Evolutionary conservation across 2,888 invertebrate genomes (phyloP).

Genomic region (Zaprionus lineosus): DNA sequence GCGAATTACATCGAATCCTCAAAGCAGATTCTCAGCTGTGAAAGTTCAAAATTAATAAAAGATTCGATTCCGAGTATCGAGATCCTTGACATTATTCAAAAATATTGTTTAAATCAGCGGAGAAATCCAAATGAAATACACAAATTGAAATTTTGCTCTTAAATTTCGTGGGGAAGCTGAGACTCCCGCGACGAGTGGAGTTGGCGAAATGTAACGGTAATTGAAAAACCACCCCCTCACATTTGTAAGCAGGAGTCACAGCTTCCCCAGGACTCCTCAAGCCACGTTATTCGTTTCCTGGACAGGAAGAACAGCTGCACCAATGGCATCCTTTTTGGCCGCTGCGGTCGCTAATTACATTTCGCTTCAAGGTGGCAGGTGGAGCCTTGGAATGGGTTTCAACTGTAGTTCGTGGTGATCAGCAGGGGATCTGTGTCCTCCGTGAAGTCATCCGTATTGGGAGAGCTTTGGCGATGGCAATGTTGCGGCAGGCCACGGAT

Average conservation of each 20-base stretch:
- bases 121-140: too few species aligned
- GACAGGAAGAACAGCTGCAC: neutral
- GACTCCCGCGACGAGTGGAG: neutral
- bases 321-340: neutral
- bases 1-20: too few species aligned
- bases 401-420: constrained; percentile 37
- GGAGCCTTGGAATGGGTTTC: neutral
- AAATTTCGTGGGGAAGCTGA: neutral
- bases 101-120: too few species aligned
- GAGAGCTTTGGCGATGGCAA: constrained; percentile 36
- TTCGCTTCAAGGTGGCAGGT: constrained; percentile 3
- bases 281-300: neutral
- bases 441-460: constrained; percentile 42
- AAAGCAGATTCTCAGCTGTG: too few species aligned
- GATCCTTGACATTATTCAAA: too few species aligned
- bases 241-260: neutral
- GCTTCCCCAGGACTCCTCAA: neutral
- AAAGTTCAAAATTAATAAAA: too few species aligned
- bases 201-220: constrained; percentile 32
- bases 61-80: too few species aligned
- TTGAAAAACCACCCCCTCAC: constrained; percentile 40
- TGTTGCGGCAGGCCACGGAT: constrained; percentile 37
- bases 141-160: neutral
- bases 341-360: constrained; percentile 39
- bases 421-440: constrained; percentile 49